Conservation (phyloP, 2,888 invertebrate species). For the Euproctis similis region DNA sequence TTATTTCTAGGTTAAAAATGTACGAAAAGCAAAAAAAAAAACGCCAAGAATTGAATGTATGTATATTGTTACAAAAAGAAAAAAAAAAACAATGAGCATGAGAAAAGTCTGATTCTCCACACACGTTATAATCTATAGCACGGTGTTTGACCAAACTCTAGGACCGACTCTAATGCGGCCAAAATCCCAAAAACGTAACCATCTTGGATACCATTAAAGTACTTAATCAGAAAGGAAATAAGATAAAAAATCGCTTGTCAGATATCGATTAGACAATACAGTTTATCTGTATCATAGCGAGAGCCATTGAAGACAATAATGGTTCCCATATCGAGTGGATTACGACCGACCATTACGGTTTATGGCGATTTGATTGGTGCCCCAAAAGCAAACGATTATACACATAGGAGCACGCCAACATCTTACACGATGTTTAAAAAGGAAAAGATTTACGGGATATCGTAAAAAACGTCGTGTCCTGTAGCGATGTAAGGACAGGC, state of each 20-base stretch:
- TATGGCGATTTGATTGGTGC: constrained; percentile 66
- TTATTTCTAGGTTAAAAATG: neutral
- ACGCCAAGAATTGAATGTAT: constrained; percentile 16
- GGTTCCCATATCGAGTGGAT: constrained; percentile 69
- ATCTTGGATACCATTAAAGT: neutral
- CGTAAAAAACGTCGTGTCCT: constrained; percentile 55
- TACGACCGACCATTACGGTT: constrained; percentile 61
- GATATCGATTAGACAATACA: constrained; percentile 10
- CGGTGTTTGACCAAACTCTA: constrained; percentile 56
- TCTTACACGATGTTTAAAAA: constrained; percentile 45
- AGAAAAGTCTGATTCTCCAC: constrained; percentile 47
- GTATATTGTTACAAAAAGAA: constrained; percentile 25
- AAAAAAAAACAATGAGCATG: constrained; percentile 34
- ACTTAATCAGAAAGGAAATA: constrained; percentile 12
- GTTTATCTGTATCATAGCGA: constrained; percentile 37
- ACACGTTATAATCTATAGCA: constrained; percentile 49
- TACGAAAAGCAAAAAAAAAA: constrained; percentile 7
- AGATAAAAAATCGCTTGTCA: constrained; percentile 18
- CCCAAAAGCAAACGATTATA: constrained; percentile 56
- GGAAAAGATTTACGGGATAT: constrained; percentile 55
- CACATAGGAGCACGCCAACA: constrained; percentile 51
- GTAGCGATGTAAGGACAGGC: constrained; percentile 49
- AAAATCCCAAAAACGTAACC: constrained; percentile 15
- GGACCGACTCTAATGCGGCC: constrained; percentile 31
- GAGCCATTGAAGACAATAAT: constrained; percentile 45